These are phyloP conservation scores for Triops cancriformis DNA, from an alignment of 1,140 invertebrate species.

Conservation along the genomic window DNA sequence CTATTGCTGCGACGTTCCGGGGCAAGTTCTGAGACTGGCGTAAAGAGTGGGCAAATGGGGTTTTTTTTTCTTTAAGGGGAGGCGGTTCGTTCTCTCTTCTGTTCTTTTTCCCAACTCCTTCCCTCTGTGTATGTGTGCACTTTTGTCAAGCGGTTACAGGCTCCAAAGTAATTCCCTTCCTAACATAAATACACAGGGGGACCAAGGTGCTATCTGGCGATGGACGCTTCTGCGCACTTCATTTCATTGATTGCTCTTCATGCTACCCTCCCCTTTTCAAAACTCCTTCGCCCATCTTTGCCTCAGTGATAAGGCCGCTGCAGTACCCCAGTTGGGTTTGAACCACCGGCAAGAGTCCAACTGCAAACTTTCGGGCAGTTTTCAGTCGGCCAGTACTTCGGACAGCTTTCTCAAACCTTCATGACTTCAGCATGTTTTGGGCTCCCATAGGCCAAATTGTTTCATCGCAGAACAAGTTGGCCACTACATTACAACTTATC, in stretches of 20 bases:
- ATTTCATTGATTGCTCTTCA: slow-evolving; percentile 11
- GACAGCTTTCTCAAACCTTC: not conserved
- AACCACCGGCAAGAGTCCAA: not conserved
- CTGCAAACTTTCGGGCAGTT: not conserved
- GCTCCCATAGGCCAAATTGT: not conserved
- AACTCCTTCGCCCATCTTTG: not conserved
- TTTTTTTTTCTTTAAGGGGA: not conserved
- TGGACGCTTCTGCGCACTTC: not conserved
- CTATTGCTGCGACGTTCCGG: not conserved
- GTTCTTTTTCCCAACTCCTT: too few species aligned
- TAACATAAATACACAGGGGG: not conserved
- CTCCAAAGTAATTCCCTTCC: not conserved
- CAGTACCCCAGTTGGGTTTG: not conserved
- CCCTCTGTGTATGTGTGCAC: not conserved
- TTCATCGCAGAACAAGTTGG: too few species aligned
- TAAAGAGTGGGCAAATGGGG: not conserved
- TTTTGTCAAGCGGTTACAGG: slow-evolving; percentile 1
- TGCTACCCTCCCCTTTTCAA: not conserved
- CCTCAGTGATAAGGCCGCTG: not conserved
- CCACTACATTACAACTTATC: too few species aligned
- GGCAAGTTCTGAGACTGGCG: not conserved
- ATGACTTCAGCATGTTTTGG: not conserved
- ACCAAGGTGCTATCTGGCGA: not conserved
- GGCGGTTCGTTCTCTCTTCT: not conserved
- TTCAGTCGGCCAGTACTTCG: not conserved